Conservation (phyloP, 2,797 vertebrate species). For the Prunella strophiata region DNA sequence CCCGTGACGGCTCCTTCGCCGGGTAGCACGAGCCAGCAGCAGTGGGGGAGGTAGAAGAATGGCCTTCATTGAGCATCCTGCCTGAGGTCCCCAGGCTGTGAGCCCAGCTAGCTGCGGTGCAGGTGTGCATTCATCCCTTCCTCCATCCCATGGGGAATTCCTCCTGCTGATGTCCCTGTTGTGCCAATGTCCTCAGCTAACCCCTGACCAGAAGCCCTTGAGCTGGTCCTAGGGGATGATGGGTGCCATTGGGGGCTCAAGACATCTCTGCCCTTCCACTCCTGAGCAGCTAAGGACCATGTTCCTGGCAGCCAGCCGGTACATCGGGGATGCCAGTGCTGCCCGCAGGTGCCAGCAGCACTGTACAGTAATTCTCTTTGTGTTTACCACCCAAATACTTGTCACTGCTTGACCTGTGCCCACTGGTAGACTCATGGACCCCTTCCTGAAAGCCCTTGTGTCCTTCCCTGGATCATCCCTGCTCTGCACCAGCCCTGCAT, state of each 20-base stretch:
- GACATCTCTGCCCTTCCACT: neutral
- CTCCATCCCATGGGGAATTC: neutral
- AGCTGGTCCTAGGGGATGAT: neutral
- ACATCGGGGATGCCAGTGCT: neutral
- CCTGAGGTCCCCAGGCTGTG: neutral
- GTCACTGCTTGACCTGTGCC: neutral
- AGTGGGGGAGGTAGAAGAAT: conserved; percentile 47
- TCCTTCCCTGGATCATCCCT: neutral
- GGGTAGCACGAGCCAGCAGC: neutral
- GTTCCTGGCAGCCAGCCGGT: neutral
- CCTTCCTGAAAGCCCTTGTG: neutral
- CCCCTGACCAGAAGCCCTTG: rapidly evolving
- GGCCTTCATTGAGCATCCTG: conserved; percentile 58
- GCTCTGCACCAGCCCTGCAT: neutral
- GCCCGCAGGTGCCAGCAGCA: neutral
- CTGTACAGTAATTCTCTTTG: neutral
- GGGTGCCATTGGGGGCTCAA: neutral
- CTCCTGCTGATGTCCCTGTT: rapidly evolving
- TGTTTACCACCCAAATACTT: neutral
- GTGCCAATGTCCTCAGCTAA: neutral
- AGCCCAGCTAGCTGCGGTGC: neutral
- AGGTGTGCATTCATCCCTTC: neutral
- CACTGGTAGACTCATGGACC: rapidly evolving
- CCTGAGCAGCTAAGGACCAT: rapidly evolving
- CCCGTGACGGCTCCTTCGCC: neutral